Conservation (phyloP, 2,797 vertebrate genomes). For the Syngnathus acus region DNA sequence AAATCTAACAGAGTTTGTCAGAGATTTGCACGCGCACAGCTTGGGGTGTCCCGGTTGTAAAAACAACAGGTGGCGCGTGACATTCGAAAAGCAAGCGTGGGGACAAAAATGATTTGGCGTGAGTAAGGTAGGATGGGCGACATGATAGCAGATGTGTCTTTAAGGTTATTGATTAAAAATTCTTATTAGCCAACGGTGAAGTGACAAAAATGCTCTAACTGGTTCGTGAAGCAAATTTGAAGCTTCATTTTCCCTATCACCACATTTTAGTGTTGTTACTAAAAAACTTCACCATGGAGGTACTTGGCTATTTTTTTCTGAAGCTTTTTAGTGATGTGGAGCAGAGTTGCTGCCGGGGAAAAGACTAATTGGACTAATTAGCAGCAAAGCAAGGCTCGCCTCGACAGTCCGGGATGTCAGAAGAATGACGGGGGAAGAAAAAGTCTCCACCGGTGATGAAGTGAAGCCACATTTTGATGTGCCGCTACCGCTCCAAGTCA, state of each 20-base stretch:
- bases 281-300: background rate
- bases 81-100: background rate
- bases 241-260: too few relatives aligned
- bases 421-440: background rate
- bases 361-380: constrained; percentile 6
- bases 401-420: background rate
- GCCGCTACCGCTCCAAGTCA: background rate
- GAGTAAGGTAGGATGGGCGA: background rate
- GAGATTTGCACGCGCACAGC: background rate
- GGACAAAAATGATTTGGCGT: background rate
- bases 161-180: too few relatives aligned
- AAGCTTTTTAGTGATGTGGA: background rate
- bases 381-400: background rate
- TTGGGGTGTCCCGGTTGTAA: background rate
- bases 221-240: too few relatives aligned
- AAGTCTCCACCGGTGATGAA: background rate
- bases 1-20: constrained; percentile 1
- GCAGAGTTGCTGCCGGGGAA: background rate
- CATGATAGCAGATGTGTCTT: background rate
- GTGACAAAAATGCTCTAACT: too few relatives aligned
- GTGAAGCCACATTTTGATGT: background rate
- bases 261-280: background rate
- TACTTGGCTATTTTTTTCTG: background rate
- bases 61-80: background rate
- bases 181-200: too few relatives aligned